Conservation (phyloP, 2,888 invertebrate genomes). For the Pterobdella sp. region DNA sequence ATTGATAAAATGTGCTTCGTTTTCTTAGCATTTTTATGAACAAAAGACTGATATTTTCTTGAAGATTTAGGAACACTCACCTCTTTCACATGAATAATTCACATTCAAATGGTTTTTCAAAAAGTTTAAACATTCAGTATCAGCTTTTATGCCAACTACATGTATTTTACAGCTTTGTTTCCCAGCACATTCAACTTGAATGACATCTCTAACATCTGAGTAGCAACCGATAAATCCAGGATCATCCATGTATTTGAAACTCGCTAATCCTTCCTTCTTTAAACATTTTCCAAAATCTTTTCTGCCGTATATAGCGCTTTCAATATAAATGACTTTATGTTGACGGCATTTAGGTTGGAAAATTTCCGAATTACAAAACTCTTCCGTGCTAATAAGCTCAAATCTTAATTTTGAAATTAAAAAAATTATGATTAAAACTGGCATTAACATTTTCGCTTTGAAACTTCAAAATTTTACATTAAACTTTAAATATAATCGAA, state of each 20-base stretch:
- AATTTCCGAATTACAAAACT: too few relatives aligned
- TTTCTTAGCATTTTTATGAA: too few relatives aligned
- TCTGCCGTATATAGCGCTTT: constrained; percentile 15
- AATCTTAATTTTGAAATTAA: too few relatives aligned
- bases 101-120: constrained; percentile 11
- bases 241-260: constrained; percentile 13
- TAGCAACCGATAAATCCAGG: constrained; percentile 24
- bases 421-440: too few relatives aligned
- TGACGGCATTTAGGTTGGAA: too few relatives aligned
- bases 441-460: too few relatives aligned
- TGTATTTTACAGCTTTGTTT: constrained; percentile 24
- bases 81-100: constrained; percentile 6
- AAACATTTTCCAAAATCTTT: constrained; percentile 18
- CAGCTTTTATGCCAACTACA: constrained; percentile 19
- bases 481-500: too few relatives aligned
- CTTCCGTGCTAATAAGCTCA: too few relatives aligned
- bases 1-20: too few relatives aligned
- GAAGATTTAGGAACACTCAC: too few relatives aligned
- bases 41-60: too few relatives aligned
- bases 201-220: constrained; percentile 19
- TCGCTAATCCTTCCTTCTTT: constrained; percentile 18
- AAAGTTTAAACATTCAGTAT: constrained; percentile 11
- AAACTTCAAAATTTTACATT: too few relatives aligned
- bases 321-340: constrained; percentile 18
- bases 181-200: constrained; percentile 26